A percentile compares a stretch with the other conserved stretches of the same genome.
Conservation (phyloP, 2,888 invertebrate species). For the Lissocephala sabroskyi region DNA sequence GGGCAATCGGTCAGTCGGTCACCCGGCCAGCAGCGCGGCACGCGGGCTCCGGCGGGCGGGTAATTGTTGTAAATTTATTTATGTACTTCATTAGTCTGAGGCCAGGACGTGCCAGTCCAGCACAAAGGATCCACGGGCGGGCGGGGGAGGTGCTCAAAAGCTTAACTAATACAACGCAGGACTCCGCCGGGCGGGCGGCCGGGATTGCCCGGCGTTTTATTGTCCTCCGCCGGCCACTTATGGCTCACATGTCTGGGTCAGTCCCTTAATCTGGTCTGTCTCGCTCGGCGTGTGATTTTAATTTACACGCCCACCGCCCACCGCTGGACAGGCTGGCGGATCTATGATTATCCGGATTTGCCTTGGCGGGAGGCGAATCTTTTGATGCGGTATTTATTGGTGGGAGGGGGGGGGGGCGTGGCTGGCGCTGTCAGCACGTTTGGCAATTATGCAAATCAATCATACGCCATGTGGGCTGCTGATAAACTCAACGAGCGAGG, state of each 20-base stretch:
- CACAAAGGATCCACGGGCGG: too few species aligned
- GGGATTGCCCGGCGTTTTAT: slow-evolving; percentile 1
- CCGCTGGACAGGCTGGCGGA: background rate
- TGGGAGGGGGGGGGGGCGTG: background rate
- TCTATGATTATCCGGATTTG: slow-evolving; percentile 2
- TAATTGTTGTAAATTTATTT: slow-evolving; percentile 34
- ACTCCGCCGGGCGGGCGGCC: background rate
- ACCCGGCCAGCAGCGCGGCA: too few species aligned
- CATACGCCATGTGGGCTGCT: slow-evolving; percentile 7
- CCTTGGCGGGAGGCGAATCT: background rate
- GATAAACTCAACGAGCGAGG: too few species aligned
- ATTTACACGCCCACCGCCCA: background rate
- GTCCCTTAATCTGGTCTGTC: background rate
- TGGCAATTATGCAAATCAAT: slow-evolving; percentile 42
- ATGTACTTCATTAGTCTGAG: slow-evolving; percentile 31
- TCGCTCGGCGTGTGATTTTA: background rate
- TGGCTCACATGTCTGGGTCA: background rate
- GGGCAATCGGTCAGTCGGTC: too few species aligned
- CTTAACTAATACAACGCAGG: slow-evolving; percentile 7
- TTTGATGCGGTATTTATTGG: too few species aligned
- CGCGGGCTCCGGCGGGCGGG: too few species aligned
- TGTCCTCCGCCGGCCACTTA: background rate
- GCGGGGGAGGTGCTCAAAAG: slow-evolving; percentile 9
- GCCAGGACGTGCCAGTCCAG: too few species aligned
- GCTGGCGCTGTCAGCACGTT: slow-evolving; percentile 19